Percentiles rank a stretch among this genome's conserved stretches.
Evolutionary conservation across 2,113 vertebrate genomes (phyloP).

Genomic region (Dromas ardeola): DNA sequence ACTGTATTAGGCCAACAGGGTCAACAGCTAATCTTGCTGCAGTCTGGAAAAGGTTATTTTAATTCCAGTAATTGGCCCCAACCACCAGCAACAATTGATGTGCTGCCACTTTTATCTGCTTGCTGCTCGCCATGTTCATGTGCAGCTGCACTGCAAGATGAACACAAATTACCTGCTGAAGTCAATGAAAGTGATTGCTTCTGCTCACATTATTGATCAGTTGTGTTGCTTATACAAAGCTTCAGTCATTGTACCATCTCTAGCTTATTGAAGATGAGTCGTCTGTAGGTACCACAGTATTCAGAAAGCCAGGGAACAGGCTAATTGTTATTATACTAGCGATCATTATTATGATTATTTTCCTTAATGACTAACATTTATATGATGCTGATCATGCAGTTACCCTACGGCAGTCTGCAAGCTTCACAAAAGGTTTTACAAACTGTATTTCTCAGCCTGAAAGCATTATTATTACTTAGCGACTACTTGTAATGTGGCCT

Average conservation of each 20-base stretch:
- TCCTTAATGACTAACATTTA: slow-evolving; percentile 27
- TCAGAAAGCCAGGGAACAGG: background rate
- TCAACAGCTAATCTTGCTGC: slow-evolving; percentile 14
- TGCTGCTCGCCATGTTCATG: background rate
- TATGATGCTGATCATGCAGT: background rate
- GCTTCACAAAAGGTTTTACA: background rate
- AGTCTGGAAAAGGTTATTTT: slow-evolving; percentile 30
- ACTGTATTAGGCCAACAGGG: background rate
- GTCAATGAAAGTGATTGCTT: slow-evolving; percentile 19
- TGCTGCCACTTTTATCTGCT: slow-evolving; percentile 1
- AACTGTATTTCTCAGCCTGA: background rate
- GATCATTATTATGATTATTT: background rate
- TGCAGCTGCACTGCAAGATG: background rate
- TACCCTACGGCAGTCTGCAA: background rate
- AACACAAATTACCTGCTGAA: slow-evolving; percentile 25
- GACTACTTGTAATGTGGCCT: background rate
- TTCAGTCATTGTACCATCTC: background rate
- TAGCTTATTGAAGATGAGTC: background rate
- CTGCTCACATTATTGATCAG: slow-evolving; percentile 15
- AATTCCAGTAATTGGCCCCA: slow-evolving; percentile 46
- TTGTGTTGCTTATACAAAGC: background rate
- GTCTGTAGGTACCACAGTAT: background rate
- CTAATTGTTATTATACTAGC: background rate
- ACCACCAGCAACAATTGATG: background rate
- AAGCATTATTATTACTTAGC: background rate